Evolutionary conservation across 2,888 invertebrate species (phyloP), one percentile per base, ranked within the genome.

Genomic region (Drosophila melanocephala): DNA sequence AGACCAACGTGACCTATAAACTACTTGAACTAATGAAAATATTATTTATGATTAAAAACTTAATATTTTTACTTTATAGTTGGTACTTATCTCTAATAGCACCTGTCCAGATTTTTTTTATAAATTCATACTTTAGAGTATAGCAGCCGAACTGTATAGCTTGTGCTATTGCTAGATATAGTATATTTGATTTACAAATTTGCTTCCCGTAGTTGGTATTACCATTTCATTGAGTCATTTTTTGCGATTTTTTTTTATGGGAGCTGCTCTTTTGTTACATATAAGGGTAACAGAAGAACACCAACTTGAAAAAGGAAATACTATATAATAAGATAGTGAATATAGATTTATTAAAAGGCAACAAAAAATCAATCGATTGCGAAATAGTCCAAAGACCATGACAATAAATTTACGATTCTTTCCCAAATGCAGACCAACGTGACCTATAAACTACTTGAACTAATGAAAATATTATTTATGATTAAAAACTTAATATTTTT

Each of bases 91-190:
- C 70, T 70, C 14, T 58, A 62, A 16, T 10, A 33, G 35, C 37
- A 44, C 64, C 47, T 37, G 10, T 33, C 22, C 26, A 33, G 19
- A 42, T n/a, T 64, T 84, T 84, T 72, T 57, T 26, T 75, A 84
- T 86, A 86, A 84, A 84, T 79, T 86, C 33, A 33, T 33, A 12
- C 12, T 33, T 33, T 12, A 33, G 4, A 33, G 12, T 12, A 12
- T 12, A 33, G 10, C 33, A 33, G 12, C 10, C 12, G 5, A 33
- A 12, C 12, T 33, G 33, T 33, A 33, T 33, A 33, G 12, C 33
- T 12, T 33, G 12, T 12, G 33, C 33, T 33, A 33, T 12, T 12
- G 12, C 12, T 33, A 12, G 12, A 4, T 12, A 33, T 33, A 12
- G 12, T 33, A 12, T 33, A 33, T 12, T 33, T 33, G 33, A 12